Conservation (phyloP, 2,797 vertebrate species). For the Microchirus variegatus region DNA sequence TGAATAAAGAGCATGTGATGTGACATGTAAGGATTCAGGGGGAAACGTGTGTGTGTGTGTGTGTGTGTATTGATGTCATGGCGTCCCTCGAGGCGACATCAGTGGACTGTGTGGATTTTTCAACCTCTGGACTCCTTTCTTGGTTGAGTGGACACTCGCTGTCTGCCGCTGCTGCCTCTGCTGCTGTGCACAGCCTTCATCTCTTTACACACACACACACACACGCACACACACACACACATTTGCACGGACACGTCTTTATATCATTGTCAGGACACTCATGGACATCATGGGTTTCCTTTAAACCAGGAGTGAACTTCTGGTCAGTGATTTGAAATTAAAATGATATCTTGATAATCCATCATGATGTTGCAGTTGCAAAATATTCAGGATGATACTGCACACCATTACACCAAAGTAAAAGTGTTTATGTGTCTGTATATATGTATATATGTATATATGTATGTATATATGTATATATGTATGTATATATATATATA, state of each 20-base stretch:
- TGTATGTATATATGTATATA: too few species aligned
- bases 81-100: constrained; percentile 55
- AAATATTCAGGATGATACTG: too few species aligned
- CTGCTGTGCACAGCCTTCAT: constrained; percentile 10
- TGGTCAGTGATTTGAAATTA: too few species aligned
- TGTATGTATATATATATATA: too few species aligned
- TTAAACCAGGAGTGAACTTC: not conserved
- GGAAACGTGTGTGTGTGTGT: constrained; percentile 12
- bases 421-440: too few species aligned
- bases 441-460: too few species aligned
- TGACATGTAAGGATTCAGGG: constrained; percentile 7
- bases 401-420: too few species aligned
- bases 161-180: constrained; percentile 23
- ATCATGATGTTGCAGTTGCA: too few species aligned
- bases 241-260: not conserved
- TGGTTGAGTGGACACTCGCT: constrained; percentile 53
- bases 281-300: too few species aligned
- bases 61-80: constrained; percentile 27
- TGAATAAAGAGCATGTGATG: not conserved
- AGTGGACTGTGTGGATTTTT: constrained; percentile 57
- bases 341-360: too few species aligned
- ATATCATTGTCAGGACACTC: too few species aligned
- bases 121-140: constrained; percentile 62
- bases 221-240: constrained; percentile 11
- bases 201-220: constrained; percentile 22